Evolutionary conservation across 2,888 invertebrate species (phyloP).

Genomic region (Polydrusus cervinus): DNA sequence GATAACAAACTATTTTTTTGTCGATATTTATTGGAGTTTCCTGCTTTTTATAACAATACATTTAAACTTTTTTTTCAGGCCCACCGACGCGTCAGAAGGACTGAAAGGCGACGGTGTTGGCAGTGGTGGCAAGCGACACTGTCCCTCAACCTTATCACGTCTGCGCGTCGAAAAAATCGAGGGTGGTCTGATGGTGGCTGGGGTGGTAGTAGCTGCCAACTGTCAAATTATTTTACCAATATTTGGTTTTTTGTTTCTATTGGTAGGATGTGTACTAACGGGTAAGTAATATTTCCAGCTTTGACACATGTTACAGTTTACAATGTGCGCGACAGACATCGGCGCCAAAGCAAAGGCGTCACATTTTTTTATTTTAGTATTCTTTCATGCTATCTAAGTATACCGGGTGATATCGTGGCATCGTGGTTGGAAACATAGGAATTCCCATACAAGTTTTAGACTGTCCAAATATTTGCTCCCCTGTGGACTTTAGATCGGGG

Average conservation of each 20-base stretch:
- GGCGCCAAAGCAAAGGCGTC: not conserved
- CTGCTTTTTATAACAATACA: no score
- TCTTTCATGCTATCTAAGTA: no score
- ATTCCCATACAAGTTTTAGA: no score
- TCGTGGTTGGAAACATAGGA: no score
- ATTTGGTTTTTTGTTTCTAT: constrained; percentile 84
- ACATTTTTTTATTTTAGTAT: no score
- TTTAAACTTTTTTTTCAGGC: constrained; percentile 72
- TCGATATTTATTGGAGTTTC: no score
- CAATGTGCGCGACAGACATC: no score
- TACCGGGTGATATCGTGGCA: no score
- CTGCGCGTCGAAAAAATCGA: constrained; percentile 85
- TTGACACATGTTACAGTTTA: not conserved
- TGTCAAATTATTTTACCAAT: constrained; percentile 85
- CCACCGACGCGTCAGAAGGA: constrained; percentile 75
- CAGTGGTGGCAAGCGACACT: constrained; percentile 69
- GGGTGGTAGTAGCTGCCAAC: constrained; percentile 84
- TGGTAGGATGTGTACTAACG: constrained; percentile 84
- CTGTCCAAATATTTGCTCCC: no score
- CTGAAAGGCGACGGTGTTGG: constrained; percentile 67
- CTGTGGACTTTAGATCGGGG: no score
- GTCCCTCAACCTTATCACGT: constrained; percentile 81
- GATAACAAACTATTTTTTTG: no score
- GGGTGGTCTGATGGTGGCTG: constrained; percentile 84
- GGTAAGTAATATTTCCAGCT: constrained; percentile 71